A percentile compares a stretch with the other conserved stretches of the same genome.
These are phyloP conservation scores for Panulirus ornatus DNA, from an alignment of 1,140 invertebrate species.

Conservation along the genomic window DNA sequence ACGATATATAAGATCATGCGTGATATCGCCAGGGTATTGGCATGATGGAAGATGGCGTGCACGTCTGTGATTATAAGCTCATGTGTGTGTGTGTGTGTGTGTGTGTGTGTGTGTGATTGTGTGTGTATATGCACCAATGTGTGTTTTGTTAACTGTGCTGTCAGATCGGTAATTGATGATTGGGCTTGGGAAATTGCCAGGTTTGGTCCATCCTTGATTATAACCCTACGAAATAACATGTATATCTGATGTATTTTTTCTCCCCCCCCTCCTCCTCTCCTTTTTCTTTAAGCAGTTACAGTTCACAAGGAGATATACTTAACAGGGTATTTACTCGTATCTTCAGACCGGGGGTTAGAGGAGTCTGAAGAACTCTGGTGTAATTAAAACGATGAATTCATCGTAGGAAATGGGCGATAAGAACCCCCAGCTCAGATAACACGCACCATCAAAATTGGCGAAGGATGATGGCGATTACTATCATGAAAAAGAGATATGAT, in stretches of 20 bases:
- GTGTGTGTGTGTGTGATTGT: neutral
- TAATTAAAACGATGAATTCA: too few species aligned
- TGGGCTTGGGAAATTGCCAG: neutral
- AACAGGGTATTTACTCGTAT: too few species aligned
- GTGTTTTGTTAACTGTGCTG: slow-evolving; percentile 15
- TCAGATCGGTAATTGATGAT: slow-evolving; percentile 5
- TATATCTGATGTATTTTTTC: neutral
- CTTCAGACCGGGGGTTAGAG: neutral
- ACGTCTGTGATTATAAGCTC: neutral
- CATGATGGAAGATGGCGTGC: neutral
- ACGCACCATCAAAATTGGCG: too few species aligned
- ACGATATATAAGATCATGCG: neutral
- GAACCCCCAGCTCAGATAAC: too few species aligned
- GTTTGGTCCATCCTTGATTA: neutral
- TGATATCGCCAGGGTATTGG: neutral
- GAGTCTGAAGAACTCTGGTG: too few species aligned
- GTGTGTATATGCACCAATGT: neutral
- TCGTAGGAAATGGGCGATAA: too few species aligned
- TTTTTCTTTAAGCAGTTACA: too few species aligned
- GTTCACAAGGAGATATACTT: too few species aligned
- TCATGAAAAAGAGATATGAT: too few species aligned
- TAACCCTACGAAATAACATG: neutral
- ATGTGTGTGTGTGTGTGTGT: neutral
- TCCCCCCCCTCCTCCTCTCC: neutral
- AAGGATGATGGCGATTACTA: too few species aligned